phyloP scores from a whole-genome alignment of 2,797 vertebrate species.

The Cebuella pygmaea region DNA sequence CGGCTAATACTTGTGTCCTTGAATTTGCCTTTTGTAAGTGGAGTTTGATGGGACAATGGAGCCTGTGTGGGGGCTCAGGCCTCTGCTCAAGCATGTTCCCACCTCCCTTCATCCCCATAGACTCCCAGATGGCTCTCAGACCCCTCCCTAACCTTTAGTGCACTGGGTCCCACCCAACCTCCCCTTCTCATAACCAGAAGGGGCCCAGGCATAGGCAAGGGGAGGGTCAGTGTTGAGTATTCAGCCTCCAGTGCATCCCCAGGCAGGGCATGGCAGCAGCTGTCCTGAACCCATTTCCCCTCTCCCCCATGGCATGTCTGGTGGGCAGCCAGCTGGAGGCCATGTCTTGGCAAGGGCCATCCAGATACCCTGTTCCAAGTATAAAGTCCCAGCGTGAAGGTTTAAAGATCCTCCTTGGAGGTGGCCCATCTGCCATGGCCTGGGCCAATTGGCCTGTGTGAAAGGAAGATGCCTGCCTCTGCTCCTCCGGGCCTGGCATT shows the following conservation, averaged over 20 bases:
- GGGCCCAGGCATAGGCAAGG: background rate
- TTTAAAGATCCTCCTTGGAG: background rate
- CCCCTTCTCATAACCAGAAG: background rate
- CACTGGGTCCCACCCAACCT: accelerated
- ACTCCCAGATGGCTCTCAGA: background rate
- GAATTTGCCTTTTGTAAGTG: background rate
- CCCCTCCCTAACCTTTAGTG: background rate
- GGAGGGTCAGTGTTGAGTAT: background rate
- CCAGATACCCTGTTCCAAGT: background rate
- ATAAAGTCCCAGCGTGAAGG: background rate
- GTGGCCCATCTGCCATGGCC: accelerated
- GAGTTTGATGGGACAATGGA: background rate
- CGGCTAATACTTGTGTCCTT: background rate
- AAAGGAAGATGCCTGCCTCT: background rate
- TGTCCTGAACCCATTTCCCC: background rate
- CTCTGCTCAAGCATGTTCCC: background rate
- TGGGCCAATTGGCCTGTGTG: background rate
- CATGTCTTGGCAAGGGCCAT: background rate
- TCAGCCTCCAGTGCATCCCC: background rate
- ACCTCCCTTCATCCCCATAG: background rate
- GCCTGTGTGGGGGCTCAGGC: accelerated
- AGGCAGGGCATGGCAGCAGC: background rate
- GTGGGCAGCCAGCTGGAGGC: background rate
- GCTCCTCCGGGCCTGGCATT: background rate
- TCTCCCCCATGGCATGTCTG: background rate